Base-by-base conservation (phyloP, 2,113 vertebrate genomes). In the Lophochroa leadbeateri region DNA sequence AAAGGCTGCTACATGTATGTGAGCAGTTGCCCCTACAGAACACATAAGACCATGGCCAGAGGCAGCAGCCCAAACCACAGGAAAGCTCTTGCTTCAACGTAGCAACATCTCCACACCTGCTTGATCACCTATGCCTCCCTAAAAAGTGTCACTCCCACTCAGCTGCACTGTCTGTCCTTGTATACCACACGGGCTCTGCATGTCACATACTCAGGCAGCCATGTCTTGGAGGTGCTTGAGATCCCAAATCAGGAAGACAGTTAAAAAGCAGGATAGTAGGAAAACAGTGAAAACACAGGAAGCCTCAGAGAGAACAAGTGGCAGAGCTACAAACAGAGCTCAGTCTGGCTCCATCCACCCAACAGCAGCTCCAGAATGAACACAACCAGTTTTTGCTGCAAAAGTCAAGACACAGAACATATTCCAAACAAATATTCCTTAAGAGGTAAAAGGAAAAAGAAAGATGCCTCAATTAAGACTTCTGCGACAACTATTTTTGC, bases 31-130 rank as follows among this genome's bases (percentile, higher is more conserved):
- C 58, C 28, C 17, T 17, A 55, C 14, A 9, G 5, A 91, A 60
- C 7, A 46, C 14, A 29, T 1, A 33, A 27, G 68, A 46, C 28
- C 31, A 31, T 0, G 2, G 41, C 35, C 49, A 58, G n/a, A 39
- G 14, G 37, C 47, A 71, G 70, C 82, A 82, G 53, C 33, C 35
- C 23, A 35, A 87, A 35, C 17, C 35, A 82, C 35, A 57, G 46
- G 28, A 70, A 75, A 65, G 23, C 29, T 53, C 39, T 64, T 6
- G 2, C 44, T 84, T 52, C 2, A 6, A 78, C 23, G 28, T 19
- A 46, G 17, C 2, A 1, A 75, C 17, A 11, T 33, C 55, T 63
- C 37, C 63, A 68, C 0, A 1, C 3, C 21, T 3, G 0, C 20
- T 57, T 6, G 27, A 50, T 20, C 14, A 18, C 41, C 49, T 13